phyloP scores from a whole-genome alignment of 2,888 invertebrate genomes.

The Melanotus villosus region DNA sequence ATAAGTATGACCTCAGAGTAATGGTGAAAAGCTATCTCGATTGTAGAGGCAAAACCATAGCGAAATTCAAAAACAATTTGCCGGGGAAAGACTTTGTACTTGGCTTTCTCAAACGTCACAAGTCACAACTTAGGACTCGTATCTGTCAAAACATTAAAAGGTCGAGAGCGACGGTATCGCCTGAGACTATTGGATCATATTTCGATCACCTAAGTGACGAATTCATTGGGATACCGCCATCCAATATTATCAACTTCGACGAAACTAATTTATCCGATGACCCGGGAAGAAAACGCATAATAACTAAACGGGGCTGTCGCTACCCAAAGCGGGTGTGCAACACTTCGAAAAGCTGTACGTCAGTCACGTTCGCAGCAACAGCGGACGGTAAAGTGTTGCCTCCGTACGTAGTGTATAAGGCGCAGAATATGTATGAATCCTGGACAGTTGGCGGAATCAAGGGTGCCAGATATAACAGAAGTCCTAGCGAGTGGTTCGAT shows the following conservation, averaged over 20 bases:
- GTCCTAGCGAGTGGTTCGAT: conserved; percentile 23
- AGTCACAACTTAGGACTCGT: background rate
- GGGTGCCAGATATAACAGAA: conserved; percentile 3
- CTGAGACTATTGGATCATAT: background rate
- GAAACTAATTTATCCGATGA: conserved; percentile 61
- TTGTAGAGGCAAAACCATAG: background rate
- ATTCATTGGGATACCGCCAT: background rate
- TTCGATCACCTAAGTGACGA: background rate
- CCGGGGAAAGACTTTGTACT: conserved; percentile 14
- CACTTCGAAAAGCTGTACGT: background rate
- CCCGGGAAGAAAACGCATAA: conserved; percentile 49
- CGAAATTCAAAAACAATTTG: conserved; percentile 20
- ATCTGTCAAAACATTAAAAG: conserved; percentile 23
- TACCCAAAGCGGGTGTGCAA: conserved; percentile 6
- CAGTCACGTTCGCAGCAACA: background rate
- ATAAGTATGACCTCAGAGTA: conserved; percentile 3
- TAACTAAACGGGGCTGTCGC: background rate
- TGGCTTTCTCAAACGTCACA: conserved; percentile 11
- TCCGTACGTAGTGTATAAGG: conserved; percentile 23
- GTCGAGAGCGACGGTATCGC: background rate
- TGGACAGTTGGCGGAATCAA: conserved; percentile 2
- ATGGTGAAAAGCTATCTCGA: conserved; percentile 20
- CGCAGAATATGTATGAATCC: background rate
- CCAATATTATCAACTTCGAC: conserved; percentile 59
- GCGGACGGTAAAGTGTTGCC: conserved; percentile 7